Conservation (phyloP, 2,113 vertebrate genomes). For the Murina feae region DNA sequence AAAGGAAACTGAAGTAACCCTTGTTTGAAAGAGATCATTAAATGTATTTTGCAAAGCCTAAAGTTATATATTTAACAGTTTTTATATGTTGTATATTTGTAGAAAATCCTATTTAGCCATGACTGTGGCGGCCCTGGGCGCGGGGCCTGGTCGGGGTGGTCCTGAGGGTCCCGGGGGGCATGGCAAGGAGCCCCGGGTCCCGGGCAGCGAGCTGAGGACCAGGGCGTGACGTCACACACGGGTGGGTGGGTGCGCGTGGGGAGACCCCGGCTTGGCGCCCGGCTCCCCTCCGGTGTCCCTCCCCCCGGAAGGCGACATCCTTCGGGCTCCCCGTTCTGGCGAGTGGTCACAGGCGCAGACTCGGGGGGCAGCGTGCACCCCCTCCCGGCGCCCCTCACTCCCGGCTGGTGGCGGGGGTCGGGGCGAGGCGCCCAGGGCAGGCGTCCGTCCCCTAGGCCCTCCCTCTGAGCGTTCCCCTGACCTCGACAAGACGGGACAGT, state of each 20-base stretch:
- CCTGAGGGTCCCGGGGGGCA: neutral
- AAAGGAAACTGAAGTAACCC: constrained; percentile 85
- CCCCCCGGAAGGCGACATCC: constrained; percentile 68
- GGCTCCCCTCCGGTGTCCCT: neutral
- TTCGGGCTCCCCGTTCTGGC: constrained; percentile 79
- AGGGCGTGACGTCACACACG: constrained; percentile 83
- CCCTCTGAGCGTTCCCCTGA: constrained; percentile 36
- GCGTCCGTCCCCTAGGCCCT: neutral
- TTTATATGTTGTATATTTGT: constrained; percentile 99
- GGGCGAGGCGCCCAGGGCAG: neutral
- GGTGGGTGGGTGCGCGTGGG: constrained; percentile 70
- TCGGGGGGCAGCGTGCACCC: constrained; percentile 23
- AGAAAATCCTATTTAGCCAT: constrained; percentile 99
- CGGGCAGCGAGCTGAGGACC: constrained; percentile 82
- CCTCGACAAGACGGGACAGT: accelerated
- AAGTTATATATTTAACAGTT: constrained; percentile 99
- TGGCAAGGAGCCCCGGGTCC: constrained; percentile 72
- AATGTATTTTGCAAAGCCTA: constrained; percentile 99
- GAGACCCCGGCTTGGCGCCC: constrained; percentile 41
- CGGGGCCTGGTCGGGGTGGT: constrained; percentile 74
- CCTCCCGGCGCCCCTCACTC: constrained; percentile 51
- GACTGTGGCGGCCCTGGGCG: constrained; percentile 88
- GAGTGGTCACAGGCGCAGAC: neutral
- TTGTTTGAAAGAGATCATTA: constrained; percentile 94
- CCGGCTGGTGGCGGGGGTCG: constrained; percentile 47